Conservation (phyloP, 2,888 invertebrate species). For the Sesia apiformis region DNA sequence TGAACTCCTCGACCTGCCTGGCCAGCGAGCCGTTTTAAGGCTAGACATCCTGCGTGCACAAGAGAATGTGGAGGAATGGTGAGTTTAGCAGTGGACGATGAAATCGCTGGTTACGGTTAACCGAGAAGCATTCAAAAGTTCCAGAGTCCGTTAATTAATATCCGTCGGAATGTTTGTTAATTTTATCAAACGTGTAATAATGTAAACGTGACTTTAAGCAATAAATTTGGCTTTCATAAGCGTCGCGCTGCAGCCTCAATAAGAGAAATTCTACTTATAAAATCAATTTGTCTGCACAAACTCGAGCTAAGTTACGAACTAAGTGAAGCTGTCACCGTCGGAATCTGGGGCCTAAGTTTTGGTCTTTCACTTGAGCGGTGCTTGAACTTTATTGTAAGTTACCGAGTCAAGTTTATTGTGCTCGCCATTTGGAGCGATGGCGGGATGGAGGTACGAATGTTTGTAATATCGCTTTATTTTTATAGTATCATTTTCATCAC, state of each 20-base stretch:
- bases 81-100: no score
- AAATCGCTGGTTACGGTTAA: no score
- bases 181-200: no score
- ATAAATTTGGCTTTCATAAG: not conserved
- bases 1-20: no score
- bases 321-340: not conserved
- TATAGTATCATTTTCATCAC: not conserved
- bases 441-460: not conserved
- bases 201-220: not conserved
- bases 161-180: no score
- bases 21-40: no score
- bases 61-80: no score
- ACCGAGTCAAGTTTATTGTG: not conserved
- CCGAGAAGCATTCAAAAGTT: no score
- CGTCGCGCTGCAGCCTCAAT: not conserved
- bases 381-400: not conserved
- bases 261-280: not conserved
- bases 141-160: no score
- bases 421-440: not conserved
- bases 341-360: not conserved
- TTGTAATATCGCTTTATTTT: not conserved
- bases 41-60: no score
- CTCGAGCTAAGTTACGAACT: not conserved
- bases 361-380: not conserved
- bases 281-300: constrained; percentile 1